These are phyloP conservation scores for Sapayoa aenigma DNA, from an alignment of 2,113 vertebrate genomes.

Conservation along the genomic window DNA sequence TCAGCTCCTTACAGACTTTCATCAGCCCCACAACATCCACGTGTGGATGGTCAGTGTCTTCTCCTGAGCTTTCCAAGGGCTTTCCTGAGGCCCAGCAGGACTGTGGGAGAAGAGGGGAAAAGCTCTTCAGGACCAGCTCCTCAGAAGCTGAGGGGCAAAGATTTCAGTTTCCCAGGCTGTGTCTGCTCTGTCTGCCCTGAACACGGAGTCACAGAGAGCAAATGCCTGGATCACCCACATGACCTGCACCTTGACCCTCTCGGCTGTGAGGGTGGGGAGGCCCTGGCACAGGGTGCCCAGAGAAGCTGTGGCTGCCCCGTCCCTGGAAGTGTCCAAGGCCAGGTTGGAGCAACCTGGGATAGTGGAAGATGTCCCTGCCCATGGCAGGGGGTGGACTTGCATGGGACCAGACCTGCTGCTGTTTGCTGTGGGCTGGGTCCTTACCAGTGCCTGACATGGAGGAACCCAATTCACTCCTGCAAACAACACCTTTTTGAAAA, in stretches of 20 bases:
- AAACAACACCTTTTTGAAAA: background rate
- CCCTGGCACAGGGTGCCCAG: background rate
- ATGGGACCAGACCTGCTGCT: background rate
- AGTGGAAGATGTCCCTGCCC: background rate
- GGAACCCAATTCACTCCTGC: background rate
- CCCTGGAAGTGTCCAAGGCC: background rate
- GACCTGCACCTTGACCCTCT: rapidly evolving
- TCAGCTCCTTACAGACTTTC: background rate
- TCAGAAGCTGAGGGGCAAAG: background rate
- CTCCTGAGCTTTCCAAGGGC: background rate
- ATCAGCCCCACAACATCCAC: rapidly evolving
- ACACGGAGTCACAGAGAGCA: background rate
- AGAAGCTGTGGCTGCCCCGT: background rate
- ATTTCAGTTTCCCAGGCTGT: background rate
- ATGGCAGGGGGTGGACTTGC: background rate
- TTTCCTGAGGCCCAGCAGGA: background rate
- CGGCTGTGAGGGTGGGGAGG: background rate
- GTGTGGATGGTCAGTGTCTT: background rate
- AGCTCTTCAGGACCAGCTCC: background rate
- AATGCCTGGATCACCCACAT: background rate
- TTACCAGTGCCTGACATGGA: background rate
- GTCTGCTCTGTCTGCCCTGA: background rate
- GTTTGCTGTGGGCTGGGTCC: background rate
- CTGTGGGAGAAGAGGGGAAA: background rate
- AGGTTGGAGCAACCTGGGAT: background rate